phyloP scores from a whole-genome alignment of 2,888 invertebrate species.

The Timema podura region DNA sequence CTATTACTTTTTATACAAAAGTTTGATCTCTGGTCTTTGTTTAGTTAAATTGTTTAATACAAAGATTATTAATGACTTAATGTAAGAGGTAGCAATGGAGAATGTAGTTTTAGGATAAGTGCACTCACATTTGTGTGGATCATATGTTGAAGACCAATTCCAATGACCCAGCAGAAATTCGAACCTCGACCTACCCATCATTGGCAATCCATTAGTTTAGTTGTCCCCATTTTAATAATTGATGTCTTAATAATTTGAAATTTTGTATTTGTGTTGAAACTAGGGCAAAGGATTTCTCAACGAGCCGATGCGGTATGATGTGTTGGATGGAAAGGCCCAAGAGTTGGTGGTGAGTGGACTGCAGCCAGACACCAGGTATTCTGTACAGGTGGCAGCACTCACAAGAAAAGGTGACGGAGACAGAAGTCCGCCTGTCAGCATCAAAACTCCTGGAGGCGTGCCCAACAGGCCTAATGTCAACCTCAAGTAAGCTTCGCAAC shows the following conservation, averaged over 20 bases:
- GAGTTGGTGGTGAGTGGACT: conserved; percentile 83
- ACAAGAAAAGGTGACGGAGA: conserved; percentile 97
- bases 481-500: conserved; percentile 73
- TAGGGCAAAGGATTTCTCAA: conserved; percentile 76
- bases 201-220: no score
- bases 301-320: conserved; percentile 83
- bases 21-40: no score
- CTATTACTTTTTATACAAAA: no score
- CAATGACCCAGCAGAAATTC: no score
- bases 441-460: conserved; percentile 91
- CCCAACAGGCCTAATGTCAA: conserved; percentile 79
- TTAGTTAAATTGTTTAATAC: no score
- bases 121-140: no score
- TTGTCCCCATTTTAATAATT: no score
- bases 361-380: conserved; percentile 93
- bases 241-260: background rate
- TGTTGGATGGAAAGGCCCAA: conserved; percentile 70
- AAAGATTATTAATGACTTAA: no score
- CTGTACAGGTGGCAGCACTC: conserved; percentile 90
- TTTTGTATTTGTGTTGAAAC: background rate
- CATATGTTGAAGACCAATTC: no score
- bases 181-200: no score
- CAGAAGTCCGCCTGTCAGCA: conserved; percentile 76
- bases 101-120: no score
- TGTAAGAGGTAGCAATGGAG: no score